Base-by-base conservation (phyloP, 1,140 invertebrate genomes). In the Steinernema feltiae region DNA sequence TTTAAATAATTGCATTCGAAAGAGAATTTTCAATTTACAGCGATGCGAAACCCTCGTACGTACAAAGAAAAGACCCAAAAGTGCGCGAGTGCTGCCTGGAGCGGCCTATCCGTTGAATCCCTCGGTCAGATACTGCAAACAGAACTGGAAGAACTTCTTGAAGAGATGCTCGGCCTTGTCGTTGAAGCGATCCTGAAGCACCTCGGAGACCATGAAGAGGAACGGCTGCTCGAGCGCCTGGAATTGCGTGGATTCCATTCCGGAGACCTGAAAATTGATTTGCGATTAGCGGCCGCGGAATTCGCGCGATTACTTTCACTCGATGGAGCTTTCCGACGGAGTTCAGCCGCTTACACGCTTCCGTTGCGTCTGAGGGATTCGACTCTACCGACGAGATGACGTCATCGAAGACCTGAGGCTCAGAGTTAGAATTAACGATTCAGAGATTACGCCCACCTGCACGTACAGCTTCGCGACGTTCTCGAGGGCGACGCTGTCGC, bases 61-160 rank as follows among this genome's bases (percentile, higher is more conserved):
- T 41, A 27, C 7, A 27, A 63, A 63, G n/a, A 63, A 7, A 63
- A 27, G 7, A 7, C 53, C 2, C 53, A 3, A 3, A 7, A 15
- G 7, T 21, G 24, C 15, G 24, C 3, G 24, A 3, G 12, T 63
- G 3, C 53, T 3, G 53, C 53, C 15, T 7, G 35, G 35, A 41
- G 7, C 35, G 7, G 12, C 15, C 88, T 32, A 74, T 46, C 76
- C 76, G 30, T 80, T 78, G 70, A 76, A 80, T 24, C 79, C 79
- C 32, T 80, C 79, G 53, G 48, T 48, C 12, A 80, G 69, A 70
- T 80, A 80, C 70, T 80, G 74, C 1, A 80, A 73, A 41, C 77
- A 79, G 30, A 80, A 80, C 70, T 80, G 76, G 74, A 79, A 80
- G 74, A 80, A 80, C 53, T 79, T 80, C 63, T 74, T 72, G 70